Conservation (phyloP, 1,140 invertebrate species). For the Drosophila rufa region DNA sequence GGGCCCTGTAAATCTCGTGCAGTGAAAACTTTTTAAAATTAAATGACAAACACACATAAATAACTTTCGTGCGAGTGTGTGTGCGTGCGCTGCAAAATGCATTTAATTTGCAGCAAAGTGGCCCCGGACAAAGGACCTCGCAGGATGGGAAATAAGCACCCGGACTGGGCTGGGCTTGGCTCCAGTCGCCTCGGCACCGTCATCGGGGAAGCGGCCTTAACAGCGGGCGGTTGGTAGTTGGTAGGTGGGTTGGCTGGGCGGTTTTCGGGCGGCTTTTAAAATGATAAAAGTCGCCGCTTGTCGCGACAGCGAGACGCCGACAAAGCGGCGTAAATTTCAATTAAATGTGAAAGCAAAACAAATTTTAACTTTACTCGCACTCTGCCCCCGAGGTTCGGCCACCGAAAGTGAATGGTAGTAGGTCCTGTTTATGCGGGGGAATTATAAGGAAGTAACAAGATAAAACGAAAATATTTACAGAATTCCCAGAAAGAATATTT, state of each 20-base stretch:
- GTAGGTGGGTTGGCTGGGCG: slow-evolving; percentile 5
- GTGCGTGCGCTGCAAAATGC: slow-evolving; percentile 60
- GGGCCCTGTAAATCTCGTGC: slow-evolving; percentile 66
- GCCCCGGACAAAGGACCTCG: slow-evolving; percentile 38
- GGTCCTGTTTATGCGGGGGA: slow-evolving; percentile 16
- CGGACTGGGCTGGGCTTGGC: slow-evolving; percentile 33
- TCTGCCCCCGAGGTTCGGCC: slow-evolving; percentile 13
- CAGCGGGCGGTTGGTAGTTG: slow-evolving; percentile 47
- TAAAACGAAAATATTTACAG: too few species aligned
- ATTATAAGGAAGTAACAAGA: too few species aligned
- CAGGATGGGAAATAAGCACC: slow-evolving; percentile 14
- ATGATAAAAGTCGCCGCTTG: slow-evolving; percentile 82
- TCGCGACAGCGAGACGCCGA: slow-evolving; percentile 75
- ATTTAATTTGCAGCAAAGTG: slow-evolving; percentile 78
- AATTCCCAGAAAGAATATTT: not conserved
- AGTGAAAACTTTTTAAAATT: slow-evolving; percentile 76
- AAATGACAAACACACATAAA: slow-evolving; percentile 76
- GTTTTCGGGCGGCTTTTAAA: slow-evolving; percentile 66
- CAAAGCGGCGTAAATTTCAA: slow-evolving; percentile 83
- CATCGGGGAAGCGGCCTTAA: slow-evolving; percentile 15
- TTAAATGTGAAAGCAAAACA: slow-evolving; percentile 84
- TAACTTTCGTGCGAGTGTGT: slow-evolving; percentile 55
- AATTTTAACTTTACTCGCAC: slow-evolving; percentile 75
- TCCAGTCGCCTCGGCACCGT: slow-evolving; percentile 70
- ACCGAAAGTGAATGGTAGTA: slow-evolving; percentile 22